Percentiles rank a stretch among this genome's conserved stretches.
phyloP scores from a whole-genome alignment of 2,888 invertebrate species.

The Heliconius charithonia region DNA sequence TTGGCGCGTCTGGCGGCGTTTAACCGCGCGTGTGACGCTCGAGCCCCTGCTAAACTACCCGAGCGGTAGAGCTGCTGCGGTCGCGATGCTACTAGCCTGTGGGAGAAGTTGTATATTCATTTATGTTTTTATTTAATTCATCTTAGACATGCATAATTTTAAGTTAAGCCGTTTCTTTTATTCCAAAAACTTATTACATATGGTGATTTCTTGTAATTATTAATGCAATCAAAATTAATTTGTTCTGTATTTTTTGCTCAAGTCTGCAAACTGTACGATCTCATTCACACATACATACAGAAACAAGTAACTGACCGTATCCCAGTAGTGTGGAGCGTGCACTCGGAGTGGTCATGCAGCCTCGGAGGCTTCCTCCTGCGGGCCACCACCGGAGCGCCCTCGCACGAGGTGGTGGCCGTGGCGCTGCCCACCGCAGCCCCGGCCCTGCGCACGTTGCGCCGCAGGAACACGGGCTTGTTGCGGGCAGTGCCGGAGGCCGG shows the following conservation, averaged over 20 bases:
- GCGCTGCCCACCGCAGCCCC: conserved; percentile 58
- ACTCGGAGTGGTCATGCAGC: conserved; percentile 61
- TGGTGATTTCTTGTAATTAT: too few species aligned
- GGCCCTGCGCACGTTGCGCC: conserved; percentile 68
- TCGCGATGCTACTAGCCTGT: conserved; percentile 64
- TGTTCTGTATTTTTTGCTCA: too few species aligned
- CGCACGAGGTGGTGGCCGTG: conserved; percentile 41
- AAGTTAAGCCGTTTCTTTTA: too few species aligned
- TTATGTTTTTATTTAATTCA: not conserved
- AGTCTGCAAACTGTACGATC: too few species aligned
- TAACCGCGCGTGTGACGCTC: conserved; percentile 60
- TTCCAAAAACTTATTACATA: too few species aligned
- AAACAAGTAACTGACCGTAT: conserved; percentile 42
- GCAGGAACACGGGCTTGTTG: conserved; percentile 68
- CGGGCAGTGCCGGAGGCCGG: conserved; percentile 54
- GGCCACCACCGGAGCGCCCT: conserved; percentile 43
- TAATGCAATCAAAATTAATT: too few species aligned
- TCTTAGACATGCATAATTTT: too few species aligned
- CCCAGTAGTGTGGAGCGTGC: conserved; percentile 53
- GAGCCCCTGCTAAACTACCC: conserved; percentile 64
- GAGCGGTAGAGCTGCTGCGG: conserved; percentile 70
- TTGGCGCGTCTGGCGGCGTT: conserved; percentile 58
- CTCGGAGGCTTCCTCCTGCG: conserved; percentile 64
- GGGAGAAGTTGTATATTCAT: not conserved
- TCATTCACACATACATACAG: too few species aligned